Evolutionary conservation across 1,140 invertebrate genomes (phyloP).

Genomic region (Trinorchestia longiramus): DNA sequence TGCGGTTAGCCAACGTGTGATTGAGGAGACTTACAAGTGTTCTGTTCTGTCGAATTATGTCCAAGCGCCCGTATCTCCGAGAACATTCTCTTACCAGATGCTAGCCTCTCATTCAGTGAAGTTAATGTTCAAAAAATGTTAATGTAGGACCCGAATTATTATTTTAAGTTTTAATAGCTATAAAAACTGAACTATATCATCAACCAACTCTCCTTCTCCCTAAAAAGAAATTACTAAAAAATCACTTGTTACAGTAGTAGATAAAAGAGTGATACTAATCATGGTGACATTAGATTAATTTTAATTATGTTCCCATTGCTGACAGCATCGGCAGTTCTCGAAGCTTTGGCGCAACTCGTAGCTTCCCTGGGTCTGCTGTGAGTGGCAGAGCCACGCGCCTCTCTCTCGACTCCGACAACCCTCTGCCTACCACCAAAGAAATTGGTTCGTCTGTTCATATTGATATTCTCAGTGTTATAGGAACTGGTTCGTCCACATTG

Average conservation of each 20-base stretch:
- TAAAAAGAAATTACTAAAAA: no score
- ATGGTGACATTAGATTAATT: no score
- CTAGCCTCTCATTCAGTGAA: not conserved
- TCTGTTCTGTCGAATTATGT: no score
- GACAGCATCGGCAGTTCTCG: slow-evolving; percentile 67
- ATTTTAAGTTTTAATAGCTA: not conserved
- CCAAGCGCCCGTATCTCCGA: no score
- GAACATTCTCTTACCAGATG: not conserved
- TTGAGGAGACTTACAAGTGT: no score
- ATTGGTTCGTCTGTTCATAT: slow-evolving; percentile 68
- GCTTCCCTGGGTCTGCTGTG: slow-evolving; percentile 65
- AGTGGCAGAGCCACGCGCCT: slow-evolving; percentile 67
- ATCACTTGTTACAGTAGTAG: no score
- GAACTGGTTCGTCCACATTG: not conserved
- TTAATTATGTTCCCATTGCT: not conserved
- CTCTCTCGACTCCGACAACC: slow-evolving; percentile 68
- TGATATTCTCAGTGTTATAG: not conserved
- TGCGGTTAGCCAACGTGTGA: not conserved
- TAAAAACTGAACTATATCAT: not conserved
- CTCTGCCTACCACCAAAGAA: slow-evolving; percentile 68
- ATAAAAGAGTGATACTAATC: no score
- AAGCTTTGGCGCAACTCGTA: slow-evolving; percentile 57
- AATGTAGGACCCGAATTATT: not conserved
- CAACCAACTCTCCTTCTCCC: no score
- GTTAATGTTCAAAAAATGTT: not conserved